These are phyloP conservation scores for Herpailurus yagouaroundi DNA, from an alignment of 2,113 vertebrate genomes.

Conservation along the genomic window DNA sequence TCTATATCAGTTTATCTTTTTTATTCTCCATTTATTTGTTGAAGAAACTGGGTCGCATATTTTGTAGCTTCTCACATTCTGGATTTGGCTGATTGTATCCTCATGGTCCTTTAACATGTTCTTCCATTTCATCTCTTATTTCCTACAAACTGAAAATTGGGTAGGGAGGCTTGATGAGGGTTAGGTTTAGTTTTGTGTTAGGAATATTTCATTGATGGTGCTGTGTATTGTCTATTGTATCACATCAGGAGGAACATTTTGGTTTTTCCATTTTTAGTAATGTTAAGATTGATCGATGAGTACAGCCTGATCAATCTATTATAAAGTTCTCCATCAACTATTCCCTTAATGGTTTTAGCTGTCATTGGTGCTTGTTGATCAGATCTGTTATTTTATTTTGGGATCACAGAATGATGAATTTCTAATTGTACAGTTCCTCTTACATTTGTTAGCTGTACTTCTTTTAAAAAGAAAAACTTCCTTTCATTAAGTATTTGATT, in stretches of 20 bases:
- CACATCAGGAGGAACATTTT: neutral
- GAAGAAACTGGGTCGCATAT: neutral
- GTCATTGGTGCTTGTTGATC: neutral
- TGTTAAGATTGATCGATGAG: neutral
- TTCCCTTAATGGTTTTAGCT: neutral
- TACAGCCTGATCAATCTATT: neutral
- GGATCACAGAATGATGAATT: neutral
- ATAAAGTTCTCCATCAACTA: neutral
- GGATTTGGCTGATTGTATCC: neutral
- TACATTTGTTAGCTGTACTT: neutral
- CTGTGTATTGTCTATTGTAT: neutral
- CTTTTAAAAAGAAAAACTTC: neutral
- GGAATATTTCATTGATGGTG: neutral
- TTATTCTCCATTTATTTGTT: constrained; percentile 12
- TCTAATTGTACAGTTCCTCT: neutral
- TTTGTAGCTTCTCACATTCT: constrained; percentile 19
- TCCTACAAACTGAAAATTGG: neutral
- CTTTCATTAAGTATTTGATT: neutral
- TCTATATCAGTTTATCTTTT: neutral
- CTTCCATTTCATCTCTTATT: neutral
- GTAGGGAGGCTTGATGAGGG: neutral
- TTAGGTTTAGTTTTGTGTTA: neutral
- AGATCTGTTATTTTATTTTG: neutral
- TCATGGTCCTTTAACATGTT: neutral
- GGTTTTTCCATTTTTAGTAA: neutral